Base-by-base conservation (phyloP, 2,888 invertebrate genomes). In the Tyria jacobaeae region DNA sequence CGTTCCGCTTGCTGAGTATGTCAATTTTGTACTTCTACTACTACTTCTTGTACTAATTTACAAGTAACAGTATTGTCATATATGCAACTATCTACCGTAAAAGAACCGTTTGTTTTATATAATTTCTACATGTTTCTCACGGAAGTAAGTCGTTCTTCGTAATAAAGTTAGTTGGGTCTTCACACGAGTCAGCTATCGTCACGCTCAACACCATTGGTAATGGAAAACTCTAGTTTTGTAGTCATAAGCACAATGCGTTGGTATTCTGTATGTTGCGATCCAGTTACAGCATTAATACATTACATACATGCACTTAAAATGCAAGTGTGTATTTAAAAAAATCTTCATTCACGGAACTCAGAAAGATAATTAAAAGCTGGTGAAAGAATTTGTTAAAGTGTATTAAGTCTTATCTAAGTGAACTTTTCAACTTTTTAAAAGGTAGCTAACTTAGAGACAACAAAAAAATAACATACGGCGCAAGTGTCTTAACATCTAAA, bases 221-320 rank as follows among this genome's bases (percentile, higher is more conserved):
- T 92, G 91, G 90, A 88, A 88, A 88, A 89, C 82, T 85, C 85
- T 81, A 88, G 89, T 91, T 80, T 68, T 73, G 75, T 68, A 67
- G 54, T 54, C 65, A 62, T 35, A 57, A 63, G 34, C 62, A 78
- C 65, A 69, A 75, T 63, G 60, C 57, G 57, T 64, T 68, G 64
- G 44, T 60, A 62, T 73, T 68, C 66, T 60, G 62, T 66, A 64
- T 58, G 64, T 65, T 50, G 53, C 61, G 68, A 53, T 69, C 66
- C 64, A 75, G 60, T 68, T 58, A 59, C 61, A 57, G 53, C 59
- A 47, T 50, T 51, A 64, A 58, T 63, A 64, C 52, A 61, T 60
- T 63, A 64, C 52, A 61, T 47, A 39, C n/a, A 59, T n/a, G 57
- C 58, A 59, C 48, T 65, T 48, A 35, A 25, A 54, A 58, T 66